Evolutionary conservation across 2,888 invertebrate species (phyloP).

Genomic region (Cerceris ruficornis): DNA sequence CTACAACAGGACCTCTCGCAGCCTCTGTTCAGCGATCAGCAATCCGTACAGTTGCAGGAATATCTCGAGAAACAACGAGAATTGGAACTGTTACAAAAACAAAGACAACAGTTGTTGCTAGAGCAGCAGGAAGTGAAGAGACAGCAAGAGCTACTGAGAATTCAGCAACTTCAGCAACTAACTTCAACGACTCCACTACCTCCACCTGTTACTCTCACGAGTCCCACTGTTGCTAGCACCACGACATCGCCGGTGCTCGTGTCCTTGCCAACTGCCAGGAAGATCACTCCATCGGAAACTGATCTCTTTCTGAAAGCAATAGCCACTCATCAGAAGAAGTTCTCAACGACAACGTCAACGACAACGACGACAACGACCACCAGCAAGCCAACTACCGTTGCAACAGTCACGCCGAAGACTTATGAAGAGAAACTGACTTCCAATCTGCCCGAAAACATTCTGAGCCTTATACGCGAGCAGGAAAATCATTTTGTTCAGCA

Average conservation of each 20-base stretch:
- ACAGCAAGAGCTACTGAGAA: conserved; percentile 88
- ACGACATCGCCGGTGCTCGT: conserved; percentile 68
- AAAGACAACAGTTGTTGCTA: conserved; percentile 89
- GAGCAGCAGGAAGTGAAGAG: conserved; percentile 91
- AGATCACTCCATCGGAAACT: conserved; percentile 77
- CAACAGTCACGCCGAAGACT: neutral
- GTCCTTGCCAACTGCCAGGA: conserved; percentile 74
- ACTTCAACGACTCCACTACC: conserved; percentile 74
- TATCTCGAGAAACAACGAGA: conserved; percentile 85
- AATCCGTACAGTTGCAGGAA: conserved; percentile 84
- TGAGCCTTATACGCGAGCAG: conserved; percentile 70
- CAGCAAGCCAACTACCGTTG: conserved; percentile 39
- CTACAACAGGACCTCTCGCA: conserved; percentile 80
- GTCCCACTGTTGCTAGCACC: conserved; percentile 69
- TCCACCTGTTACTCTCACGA: conserved; percentile 36
- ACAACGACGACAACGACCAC: conserved; percentile 40
- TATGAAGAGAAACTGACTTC: conserved; percentile 19
- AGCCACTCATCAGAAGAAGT: conserved; percentile 79
- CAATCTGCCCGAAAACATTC: conserved; percentile 70
- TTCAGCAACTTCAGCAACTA: conserved; percentile 88
- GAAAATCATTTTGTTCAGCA: conserved; percentile 62
- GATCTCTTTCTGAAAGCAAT: conserved; percentile 79
- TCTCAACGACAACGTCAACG: conserved; percentile 61
- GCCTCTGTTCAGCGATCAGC: conserved; percentile 83
- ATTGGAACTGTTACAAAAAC: conserved; percentile 86